Evolutionary conservation across 1,140 invertebrate genomes (phyloP), one percentile per base, ranked within the genome.

Genomic region (Hyposmocoma kahamanoa): DNA sequence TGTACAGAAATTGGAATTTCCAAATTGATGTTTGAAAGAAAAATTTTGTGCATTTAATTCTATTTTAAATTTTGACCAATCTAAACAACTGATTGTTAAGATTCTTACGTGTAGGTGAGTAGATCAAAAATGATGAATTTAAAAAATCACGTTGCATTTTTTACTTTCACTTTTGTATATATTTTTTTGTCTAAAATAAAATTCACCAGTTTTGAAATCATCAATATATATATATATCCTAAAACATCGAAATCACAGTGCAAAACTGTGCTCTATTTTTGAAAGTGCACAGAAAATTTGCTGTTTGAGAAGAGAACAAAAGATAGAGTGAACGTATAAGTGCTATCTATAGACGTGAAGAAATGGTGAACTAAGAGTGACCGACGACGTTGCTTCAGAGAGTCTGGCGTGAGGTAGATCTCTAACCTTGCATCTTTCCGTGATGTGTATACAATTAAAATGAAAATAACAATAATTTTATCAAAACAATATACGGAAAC

Each of bases 1-100:
- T 75, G 68, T 82, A 84, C 78, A 82, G 67, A 74, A 67, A 76
- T 77, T 75, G 67, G 67, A 77, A 72, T 36, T 36, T 36, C 10
- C 6, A 36, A 8, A 15, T 8, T 36, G 4, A 26, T 26, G 11
- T 26, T 26, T 26, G 5, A 11, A 26, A 26, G 24, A 13, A 36
- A 36, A 17, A 36, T 36, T 30, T 30, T 2, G 32, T 36, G 32
- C 32, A n/a, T n/a, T n/a, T n/a, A n/a, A n/a, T n/a, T n/a, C n/a
- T n/a, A n/a, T n/a, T n/a, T n/a, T n/a, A n/a, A n/a, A n/a, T n/a
- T n/a, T n/a, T n/a, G n/a, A n/a, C n/a, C n/a, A n/a, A n/a, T n/a
- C n/a, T n/a, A n/a, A n/a, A n/a, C n/a, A n/a, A n/a, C n/a, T n/a
- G n/a, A n/a, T n/a, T n/a, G n/a, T n/a, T n/a, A n/a, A n/a, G n/a